These are phyloP conservation scores for Spea multiplicata DNA, from an alignment of 2,113 vertebrate species.

Conservation along the genomic window DNA sequence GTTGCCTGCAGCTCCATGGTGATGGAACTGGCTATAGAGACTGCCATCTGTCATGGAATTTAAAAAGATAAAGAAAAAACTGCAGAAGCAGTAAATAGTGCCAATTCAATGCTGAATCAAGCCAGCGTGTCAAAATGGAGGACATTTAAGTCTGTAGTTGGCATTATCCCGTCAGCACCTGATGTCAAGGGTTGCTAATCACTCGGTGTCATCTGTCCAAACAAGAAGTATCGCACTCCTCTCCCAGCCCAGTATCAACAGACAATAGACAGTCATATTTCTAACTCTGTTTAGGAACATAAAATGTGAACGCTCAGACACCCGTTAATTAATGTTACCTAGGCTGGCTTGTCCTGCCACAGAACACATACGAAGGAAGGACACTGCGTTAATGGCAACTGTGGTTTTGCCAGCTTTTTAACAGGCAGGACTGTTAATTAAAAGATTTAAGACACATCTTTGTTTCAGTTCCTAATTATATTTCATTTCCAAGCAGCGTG, in stretches of 20 bases:
- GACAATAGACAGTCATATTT: conserved; percentile 73
- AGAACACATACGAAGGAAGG: conserved; percentile 31
- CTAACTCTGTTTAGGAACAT: conserved; percentile 65
- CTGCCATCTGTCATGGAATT: conserved; percentile 80
- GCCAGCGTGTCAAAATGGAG: conserved; percentile 77
- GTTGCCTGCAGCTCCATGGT: conserved; percentile 71
- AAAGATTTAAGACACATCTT: conserved; percentile 58
- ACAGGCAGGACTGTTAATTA: conserved; percentile 62
- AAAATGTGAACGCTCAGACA: conserved; percentile 66
- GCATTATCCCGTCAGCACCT: conserved; percentile 69
- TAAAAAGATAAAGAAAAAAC: conserved; percentile 73
- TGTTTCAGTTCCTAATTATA: conserved; percentile 57
- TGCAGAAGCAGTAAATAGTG: conserved; percentile 66
- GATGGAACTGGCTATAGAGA: conserved; percentile 69
- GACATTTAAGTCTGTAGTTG: conserved; percentile 75
- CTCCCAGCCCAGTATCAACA: conserved; percentile 72
- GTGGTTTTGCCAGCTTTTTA: conserved; percentile 57
- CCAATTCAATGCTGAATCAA: conserved; percentile 75
- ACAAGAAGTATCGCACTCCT: conserved; percentile 67
- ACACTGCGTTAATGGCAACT: conserved; percentile 33
- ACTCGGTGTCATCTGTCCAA: conserved; percentile 72
- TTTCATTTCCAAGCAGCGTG: conserved; percentile 54
- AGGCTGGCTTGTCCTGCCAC: conserved; percentile 27
- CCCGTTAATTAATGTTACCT: conserved; percentile 64
- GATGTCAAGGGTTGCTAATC: conserved; percentile 77